Percentiles rank a stretch among this genome's conserved stretches.
Conservation (phyloP, 2,113 vertebrate species). For the Nettapus auritus region DNA sequence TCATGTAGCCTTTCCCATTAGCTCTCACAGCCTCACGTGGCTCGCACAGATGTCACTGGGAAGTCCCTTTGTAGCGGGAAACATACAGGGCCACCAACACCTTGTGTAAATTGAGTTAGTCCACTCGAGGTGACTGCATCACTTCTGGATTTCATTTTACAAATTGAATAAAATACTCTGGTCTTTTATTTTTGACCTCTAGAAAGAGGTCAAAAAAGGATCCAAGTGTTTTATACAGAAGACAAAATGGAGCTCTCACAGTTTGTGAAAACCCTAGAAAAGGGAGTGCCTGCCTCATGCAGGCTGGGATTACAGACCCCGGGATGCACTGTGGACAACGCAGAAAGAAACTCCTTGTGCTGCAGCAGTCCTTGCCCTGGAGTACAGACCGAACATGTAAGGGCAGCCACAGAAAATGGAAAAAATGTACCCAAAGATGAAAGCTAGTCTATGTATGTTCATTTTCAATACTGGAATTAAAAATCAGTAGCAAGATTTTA, state of each 20-base stretch:
- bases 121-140: background rate
- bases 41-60: fast-evolving
- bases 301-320: background rate
- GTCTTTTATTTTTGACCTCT: background rate
- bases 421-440: background rate
- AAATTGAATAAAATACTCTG: background rate
- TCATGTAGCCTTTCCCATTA: background rate
- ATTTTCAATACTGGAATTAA: background rate
- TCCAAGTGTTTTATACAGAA: background rate
- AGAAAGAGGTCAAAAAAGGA: background rate
- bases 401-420: background rate
- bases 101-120: background rate
- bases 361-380: background rate
- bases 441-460: fast-evolving
- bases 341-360: background rate
- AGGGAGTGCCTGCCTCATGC: background rate
- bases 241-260: fast-evolving
- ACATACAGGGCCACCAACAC: background rate
- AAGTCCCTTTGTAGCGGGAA: background rate
- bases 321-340: background rate
- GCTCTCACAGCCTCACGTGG: background rate
- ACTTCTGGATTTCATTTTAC: background rate
- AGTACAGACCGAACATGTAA: background rate
- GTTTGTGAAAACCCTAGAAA: background rate
- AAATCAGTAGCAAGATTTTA: background rate